phyloP scores from a whole-genome alignment of 1,140 invertebrate genomes.

The Neodiprion lecontei region DNA sequence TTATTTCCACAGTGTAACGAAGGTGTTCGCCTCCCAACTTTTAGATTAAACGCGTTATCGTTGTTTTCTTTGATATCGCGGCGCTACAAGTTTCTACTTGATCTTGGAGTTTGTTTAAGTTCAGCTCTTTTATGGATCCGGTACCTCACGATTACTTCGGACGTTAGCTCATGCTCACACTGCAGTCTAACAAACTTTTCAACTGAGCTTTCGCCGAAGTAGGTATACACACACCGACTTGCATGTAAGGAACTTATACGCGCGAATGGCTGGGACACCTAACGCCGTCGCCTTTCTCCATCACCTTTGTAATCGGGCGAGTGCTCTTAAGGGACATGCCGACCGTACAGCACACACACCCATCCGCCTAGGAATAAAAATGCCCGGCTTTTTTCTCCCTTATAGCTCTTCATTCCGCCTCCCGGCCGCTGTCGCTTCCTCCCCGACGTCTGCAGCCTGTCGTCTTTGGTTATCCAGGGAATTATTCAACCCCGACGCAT shows the following conservation, averaged over 20 bases:
- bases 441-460: not conserved
- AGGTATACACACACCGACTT: too few relatives aligned
- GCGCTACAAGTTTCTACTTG: too few relatives aligned
- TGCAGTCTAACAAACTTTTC: not conserved
- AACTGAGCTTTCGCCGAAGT: not conserved
- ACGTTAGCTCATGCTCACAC: not conserved
- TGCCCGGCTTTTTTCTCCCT: not conserved
- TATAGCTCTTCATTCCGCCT: not conserved
- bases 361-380: too few relatives aligned
- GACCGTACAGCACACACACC: not conserved
- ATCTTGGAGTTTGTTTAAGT: too few relatives aligned
- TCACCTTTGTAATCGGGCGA: not conserved
- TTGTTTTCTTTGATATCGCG: too few relatives aligned
- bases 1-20: too few relatives aligned
- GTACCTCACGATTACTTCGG: not conserved
- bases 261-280: too few relatives aligned
- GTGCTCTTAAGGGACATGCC: not conserved
- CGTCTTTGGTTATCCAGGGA: not conserved
- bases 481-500: slow-evolving; percentile 3
- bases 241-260: too few relatives aligned
- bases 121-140: too few relatives aligned
- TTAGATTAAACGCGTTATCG: too few relatives aligned
- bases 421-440: too few relatives aligned
- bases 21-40: too few relatives aligned
- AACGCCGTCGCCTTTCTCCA: not conserved